phyloP scores from a whole-genome alignment of 2,113 vertebrate species.

The Chelonoidis abingdonii region DNA sequence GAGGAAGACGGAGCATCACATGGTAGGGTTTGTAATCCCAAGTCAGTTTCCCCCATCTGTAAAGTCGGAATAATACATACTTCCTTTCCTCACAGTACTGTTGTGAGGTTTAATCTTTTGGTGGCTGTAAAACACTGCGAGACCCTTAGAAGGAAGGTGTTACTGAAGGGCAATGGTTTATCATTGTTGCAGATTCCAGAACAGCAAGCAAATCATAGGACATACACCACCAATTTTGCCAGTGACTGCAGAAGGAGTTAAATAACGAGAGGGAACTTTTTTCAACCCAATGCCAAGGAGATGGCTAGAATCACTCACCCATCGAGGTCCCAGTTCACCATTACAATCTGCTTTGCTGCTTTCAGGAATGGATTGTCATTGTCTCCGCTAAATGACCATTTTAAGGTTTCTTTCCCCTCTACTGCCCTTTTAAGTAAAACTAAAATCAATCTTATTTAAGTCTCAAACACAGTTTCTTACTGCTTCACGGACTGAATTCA shows the following conservation, averaged over 20 bases:
- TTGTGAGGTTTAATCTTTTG: not conserved
- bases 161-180: not conserved
- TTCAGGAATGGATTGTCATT: constrained; percentile 3
- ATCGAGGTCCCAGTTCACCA: not conserved
- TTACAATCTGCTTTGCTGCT: not conserved
- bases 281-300: not conserved
- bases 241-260: not conserved
- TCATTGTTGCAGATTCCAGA: not conserved
- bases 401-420: not conserved
- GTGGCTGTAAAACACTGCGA: no score
- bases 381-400: constrained; percentile 30
- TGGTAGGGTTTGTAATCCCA: not conserved
- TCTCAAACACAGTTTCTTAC: constrained; percentile 21
- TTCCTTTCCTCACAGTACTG: not conserved
- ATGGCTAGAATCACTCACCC: not conserved
- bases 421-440: not conserved
- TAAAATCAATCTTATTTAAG: constrained; percentile 69
- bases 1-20: not conserved
- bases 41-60: not conserved
- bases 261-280: not conserved
- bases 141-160: not conserved
- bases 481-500: constrained; percentile 20
- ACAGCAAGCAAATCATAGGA: not conserved
- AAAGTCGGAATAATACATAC: not conserved
- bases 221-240: not conserved